These are phyloP conservation scores for Caenorhabditis afra DNA, from an alignment of 2,888 invertebrate species.

Conservation along the genomic window DNA sequence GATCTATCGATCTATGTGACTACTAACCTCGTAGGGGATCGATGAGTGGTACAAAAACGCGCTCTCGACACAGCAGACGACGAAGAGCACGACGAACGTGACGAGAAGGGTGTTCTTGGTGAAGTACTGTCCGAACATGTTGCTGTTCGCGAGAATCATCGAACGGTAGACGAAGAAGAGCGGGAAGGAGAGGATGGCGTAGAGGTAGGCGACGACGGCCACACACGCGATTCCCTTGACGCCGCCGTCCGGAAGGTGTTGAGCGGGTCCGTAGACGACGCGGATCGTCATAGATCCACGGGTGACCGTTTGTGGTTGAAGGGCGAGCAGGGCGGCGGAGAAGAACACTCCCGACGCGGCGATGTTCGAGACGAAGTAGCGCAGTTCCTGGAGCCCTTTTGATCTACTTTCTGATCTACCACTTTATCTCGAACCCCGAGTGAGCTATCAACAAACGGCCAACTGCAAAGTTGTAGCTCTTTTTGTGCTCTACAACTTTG, in stretches of 20 bases:
- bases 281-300: slow-evolving; percentile 66
- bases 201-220: slow-evolving; percentile 53
- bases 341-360: slow-evolving; percentile 55
- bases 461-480: no score
- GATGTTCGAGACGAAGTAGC: slow-evolving; percentile 66
- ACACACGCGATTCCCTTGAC: slow-evolving; percentile 48
- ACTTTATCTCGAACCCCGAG: no score
- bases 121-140: slow-evolving; percentile 63
- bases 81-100: slow-evolving; percentile 57
- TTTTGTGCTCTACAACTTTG: no score
- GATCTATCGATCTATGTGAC: no score
- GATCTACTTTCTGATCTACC: no score
- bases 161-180: slow-evolving; percentile 63
- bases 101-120: slow-evolving; percentile 55
- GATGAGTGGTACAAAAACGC: slow-evolving; percentile 56
- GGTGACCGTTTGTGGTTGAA: slow-evolving; percentile 60
- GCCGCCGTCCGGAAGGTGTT: slow-evolving; percentile 39
- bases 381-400: slow-evolving; percentile 48
- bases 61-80: slow-evolving; percentile 57
- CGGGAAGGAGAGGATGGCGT: slow-evolving; percentile 63
- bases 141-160: slow-evolving; percentile 54
- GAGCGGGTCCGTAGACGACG: slow-evolving; percentile 60
- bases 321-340: slow-evolving; percentile 39
- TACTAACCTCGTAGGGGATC: slow-evolving; percentile 55
- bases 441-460: no score